These are phyloP conservation scores for Philereme vetulata DNA, from an alignment of 2,888 invertebrate species.

Conservation along the genomic window DNA sequence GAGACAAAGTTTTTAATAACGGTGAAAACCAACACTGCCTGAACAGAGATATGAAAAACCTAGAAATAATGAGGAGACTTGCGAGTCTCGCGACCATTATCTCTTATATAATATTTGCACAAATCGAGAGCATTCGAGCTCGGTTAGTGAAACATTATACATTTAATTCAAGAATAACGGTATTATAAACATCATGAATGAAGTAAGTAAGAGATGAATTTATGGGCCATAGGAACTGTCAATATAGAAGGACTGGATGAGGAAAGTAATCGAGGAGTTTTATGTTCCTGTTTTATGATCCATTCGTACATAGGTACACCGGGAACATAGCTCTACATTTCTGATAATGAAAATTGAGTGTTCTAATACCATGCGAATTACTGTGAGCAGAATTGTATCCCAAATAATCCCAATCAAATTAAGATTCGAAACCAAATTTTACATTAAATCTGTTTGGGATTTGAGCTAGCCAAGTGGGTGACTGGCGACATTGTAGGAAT, in stretches of 20 bases:
- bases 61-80: slow-evolving; percentile 9
- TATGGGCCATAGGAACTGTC: not conserved
- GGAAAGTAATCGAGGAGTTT: slow-evolving; percentile 14
- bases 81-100: not conserved
- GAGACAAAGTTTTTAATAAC: slow-evolving; percentile 8
- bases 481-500: slow-evolving; percentile 50
- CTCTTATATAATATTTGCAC: slow-evolving; percentile 10
- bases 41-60: slow-evolving; percentile 3
- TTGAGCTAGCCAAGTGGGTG: slow-evolving; percentile 41
- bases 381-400: no score
- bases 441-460: not conserved
- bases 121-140: not conserved
- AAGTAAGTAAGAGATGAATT: slow-evolving; percentile 10
- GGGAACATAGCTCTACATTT: not conserved
- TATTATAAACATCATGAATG: slow-evolving; percentile 18
- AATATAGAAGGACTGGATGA: slow-evolving; percentile 1
- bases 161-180: slow-evolving; percentile 6
- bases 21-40: not conserved
- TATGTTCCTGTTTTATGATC: slow-evolving; percentile 12
- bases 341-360: not conserved
- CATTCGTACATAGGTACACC: slow-evolving; percentile 5
- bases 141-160: not conserved
- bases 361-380: no score
- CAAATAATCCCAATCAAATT: no score
- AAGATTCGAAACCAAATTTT: no score